Percentiles rank a stretch among this genome's conserved stretches.
phyloP scores from a whole-genome alignment of 2,888 invertebrate species.

The Scaptomyza reducta region DNA sequence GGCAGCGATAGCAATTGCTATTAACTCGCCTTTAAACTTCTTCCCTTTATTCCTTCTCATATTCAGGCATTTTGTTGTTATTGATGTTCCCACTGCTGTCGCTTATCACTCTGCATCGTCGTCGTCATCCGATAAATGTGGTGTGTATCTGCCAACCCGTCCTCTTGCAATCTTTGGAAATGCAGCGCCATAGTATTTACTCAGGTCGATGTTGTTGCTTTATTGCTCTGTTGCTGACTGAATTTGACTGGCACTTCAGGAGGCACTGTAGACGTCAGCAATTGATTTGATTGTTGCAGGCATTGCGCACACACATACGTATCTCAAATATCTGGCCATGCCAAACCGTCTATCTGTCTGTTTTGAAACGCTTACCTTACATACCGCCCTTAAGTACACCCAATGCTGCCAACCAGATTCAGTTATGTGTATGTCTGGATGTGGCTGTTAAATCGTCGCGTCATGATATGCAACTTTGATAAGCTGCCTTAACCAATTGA shows the following conservation, averaged over 20 bases:
- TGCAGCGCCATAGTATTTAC: constrained; percentile 10
- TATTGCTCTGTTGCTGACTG: constrained; percentile 18
- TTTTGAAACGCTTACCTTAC: background rate
- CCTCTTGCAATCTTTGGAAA: constrained; percentile 7
- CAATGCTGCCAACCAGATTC: constrained; percentile 1
- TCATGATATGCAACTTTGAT: constrained; percentile 58
- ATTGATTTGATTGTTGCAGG: constrained; percentile 60
- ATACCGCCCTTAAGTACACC: constrained; percentile 6
- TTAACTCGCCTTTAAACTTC: constrained; percentile 31
- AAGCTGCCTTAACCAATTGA: constrained; percentile 58
- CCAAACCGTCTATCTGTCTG: constrained; percentile 1
- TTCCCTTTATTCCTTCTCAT: background rate
- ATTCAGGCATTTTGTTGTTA: constrained; percentile 26
- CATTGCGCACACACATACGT: constrained; percentile 25
- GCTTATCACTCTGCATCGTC: constrained; percentile 54
- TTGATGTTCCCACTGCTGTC: constrained; percentile 33
- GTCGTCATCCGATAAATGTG: constrained; percentile 40
- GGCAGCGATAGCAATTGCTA: constrained; percentile 55
- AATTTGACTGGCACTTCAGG: constrained; percentile 34
- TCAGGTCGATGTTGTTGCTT: constrained; percentile 29
- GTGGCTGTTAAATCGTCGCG: constrained; percentile 67
- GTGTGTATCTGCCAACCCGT: constrained; percentile 6
- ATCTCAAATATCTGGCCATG: constrained; percentile 24
- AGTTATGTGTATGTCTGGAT: constrained; percentile 12
- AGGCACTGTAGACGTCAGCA: constrained; percentile 43